These are phyloP conservation scores for Drosophila serrata DNA, from an alignment of 1,140 invertebrate species.

Conservation along the genomic window DNA sequence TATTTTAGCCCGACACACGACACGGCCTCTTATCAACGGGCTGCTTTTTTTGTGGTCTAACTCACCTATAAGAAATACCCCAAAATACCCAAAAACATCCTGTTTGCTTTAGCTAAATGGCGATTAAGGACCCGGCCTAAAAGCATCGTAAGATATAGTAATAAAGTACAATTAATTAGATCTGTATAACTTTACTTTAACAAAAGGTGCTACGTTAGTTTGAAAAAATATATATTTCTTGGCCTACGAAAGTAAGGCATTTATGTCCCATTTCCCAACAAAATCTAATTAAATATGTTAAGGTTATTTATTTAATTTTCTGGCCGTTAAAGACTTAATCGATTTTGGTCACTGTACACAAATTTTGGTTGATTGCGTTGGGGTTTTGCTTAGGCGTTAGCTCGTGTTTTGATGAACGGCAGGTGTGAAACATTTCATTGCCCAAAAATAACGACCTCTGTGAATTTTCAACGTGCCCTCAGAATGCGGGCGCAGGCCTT, in stretches of 20 bases:
- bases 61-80: slow-evolving; percentile 5
- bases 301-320: not conserved
- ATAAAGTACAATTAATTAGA: slow-evolving; percentile 13
- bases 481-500: slow-evolving; percentile 16
- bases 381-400: not conserved
- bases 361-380: not conserved
- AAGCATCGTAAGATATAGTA: slow-evolving; percentile 5
- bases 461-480: slow-evolving; percentile 34
- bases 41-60: slow-evolving; percentile 8
- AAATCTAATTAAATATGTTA: not conserved
- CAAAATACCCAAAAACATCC: not conserved
- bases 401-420: slow-evolving; percentile 40
- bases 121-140: slow-evolving; percentile 7
- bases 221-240: not conserved
- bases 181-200: not conserved
- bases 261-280: not conserved
- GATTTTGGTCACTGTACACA: slow-evolving; percentile 10
- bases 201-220: not conserved
- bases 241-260: not conserved
- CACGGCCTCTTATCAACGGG: slow-evolving; percentile 22
- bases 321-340: not conserved
- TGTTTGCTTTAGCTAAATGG: not conserved
- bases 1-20: slow-evolving; percentile 25
- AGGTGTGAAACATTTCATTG: slow-evolving; percentile 61
- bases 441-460: slow-evolving; percentile 52